Evolutionary conservation across 2,888 invertebrate genomes (phyloP).

Genomic region (Drosophila austrosaltans): DNA sequence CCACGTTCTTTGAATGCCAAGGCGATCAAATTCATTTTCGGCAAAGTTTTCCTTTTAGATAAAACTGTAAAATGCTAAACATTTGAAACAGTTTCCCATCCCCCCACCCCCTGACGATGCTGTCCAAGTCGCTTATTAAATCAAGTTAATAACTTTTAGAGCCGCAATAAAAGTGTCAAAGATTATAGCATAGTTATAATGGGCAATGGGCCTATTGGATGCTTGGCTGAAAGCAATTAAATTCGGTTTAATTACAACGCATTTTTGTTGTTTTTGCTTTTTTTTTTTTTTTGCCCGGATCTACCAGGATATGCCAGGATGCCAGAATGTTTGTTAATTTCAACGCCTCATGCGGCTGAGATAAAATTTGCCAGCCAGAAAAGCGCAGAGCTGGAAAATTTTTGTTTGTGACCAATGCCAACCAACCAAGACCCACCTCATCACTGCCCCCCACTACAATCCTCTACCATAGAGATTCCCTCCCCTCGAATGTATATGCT

Average conservation of each 20-base stretch:
- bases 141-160: conserved; percentile 82
- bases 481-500: background rate
- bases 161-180: conserved; percentile 82
- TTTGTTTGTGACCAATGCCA: conserved; percentile 68
- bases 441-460: background rate
- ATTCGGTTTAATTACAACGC: conserved; percentile 75
- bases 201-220: conserved; percentile 27
- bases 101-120: conserved; percentile 26
- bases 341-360: conserved; percentile 74
- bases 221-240: conserved; percentile 71
- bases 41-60: conserved; percentile 55
- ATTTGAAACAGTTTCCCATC: conserved; percentile 39
- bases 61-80: conserved; percentile 67
- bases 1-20: conserved; percentile 65
- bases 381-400: conserved; percentile 75
- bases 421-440: conserved; percentile 14
- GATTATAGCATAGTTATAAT: conserved; percentile 79
- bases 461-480: conserved; percentile 6
- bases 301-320: conserved; percentile 25
- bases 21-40: conserved; percentile 70
- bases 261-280: conserved; percentile 51
- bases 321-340: conserved; percentile 73
- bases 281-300: conserved; percentile 7
- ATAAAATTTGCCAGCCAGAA: conserved; percentile 70
- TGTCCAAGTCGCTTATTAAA: conserved; percentile 79